Evolutionary conservation across 1,140 invertebrate species (phyloP).

Genomic region (Neodiprion lecontei): DNA sequence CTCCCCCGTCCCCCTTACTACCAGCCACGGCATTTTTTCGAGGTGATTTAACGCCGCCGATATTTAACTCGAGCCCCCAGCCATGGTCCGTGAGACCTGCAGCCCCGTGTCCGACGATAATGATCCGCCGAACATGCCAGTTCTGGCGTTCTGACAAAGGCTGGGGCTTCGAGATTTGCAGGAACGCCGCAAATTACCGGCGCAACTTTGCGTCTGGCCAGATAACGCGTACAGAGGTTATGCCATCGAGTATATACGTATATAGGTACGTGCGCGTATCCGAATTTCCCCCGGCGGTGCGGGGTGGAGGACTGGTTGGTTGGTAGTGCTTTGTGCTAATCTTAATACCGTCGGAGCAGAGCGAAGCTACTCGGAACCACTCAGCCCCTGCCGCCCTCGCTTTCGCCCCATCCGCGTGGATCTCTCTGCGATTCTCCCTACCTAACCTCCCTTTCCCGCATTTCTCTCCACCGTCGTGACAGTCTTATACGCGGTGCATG

Average conservation of each 20-base stretch:
- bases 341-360: conserved; percentile 6
- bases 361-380: conserved; percentile 3
- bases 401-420: neutral
- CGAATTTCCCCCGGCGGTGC: neutral
- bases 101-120: too few relatives aligned
- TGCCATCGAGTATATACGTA: neutral
- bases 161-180: neutral
- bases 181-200: conserved; percentile 4
- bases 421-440: neutral
- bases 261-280: neutral
- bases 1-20: too few relatives aligned
- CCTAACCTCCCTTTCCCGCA: neutral
- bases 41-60: too few relatives aligned
- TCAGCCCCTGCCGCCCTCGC: neutral
- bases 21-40: too few relatives aligned
- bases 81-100: too few relatives aligned
- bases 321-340: conserved; percentile 7
- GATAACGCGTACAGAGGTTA: conserved; percentile 7
- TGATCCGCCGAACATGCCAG: neutral
- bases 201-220: conserved; percentile 4
- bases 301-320: neutral
- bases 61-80: too few relatives aligned
- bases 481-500: neutral
- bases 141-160: conserved; percentile 1
- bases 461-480: neutral